phyloP scores from a whole-genome alignment of 64 coral and sea anemone species.

The Cladopsammia gracilis region DNA sequence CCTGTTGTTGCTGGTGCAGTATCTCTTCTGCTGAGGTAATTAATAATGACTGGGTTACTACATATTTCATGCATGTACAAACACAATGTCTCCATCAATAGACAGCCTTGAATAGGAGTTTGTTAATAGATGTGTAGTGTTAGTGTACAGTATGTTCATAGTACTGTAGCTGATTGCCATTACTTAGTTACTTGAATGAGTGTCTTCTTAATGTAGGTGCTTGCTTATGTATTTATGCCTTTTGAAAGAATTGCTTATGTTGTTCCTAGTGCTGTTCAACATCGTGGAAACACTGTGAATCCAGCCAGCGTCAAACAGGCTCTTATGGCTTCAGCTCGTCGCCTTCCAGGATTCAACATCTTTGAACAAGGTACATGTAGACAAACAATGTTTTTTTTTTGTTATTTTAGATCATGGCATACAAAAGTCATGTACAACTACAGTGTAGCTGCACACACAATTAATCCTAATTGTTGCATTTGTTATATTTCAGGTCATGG shows the following conservation, averaged over 20 bases:
- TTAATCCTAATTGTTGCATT: not conserved
- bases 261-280: slow-evolving; percentile 82
- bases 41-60: not conserved
- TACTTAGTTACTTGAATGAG: too few species aligned
- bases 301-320: slow-evolving; percentile 98
- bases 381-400: too few species aligned
- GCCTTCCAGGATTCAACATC: slow-evolving; percentile 95
- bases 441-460: too few species aligned
- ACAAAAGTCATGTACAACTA: too few species aligned
- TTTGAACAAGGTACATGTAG: slow-evolving; percentile 93
- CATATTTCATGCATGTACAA: not conserved
- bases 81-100: too few species aligned
- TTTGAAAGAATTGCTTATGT: not conserved
- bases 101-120: too few species aligned
- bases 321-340: slow-evolving; percentile 88
- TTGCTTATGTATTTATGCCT: too few species aligned
- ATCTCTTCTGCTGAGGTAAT: slow-evolving; percentile 88
- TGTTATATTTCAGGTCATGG: slow-evolving; percentile 86
- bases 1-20: slow-evolving; percentile 99
- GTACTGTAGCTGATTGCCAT: too few species aligned
- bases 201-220: too few species aligned
- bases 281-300: slow-evolving; percentile 92
- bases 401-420: too few species aligned
- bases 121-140: too few species aligned
- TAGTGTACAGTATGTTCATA: too few species aligned